These are phyloP conservation scores for Apocrypta bakeri DNA, from an alignment of 1,140 invertebrate species.

Conservation along the genomic window DNA sequence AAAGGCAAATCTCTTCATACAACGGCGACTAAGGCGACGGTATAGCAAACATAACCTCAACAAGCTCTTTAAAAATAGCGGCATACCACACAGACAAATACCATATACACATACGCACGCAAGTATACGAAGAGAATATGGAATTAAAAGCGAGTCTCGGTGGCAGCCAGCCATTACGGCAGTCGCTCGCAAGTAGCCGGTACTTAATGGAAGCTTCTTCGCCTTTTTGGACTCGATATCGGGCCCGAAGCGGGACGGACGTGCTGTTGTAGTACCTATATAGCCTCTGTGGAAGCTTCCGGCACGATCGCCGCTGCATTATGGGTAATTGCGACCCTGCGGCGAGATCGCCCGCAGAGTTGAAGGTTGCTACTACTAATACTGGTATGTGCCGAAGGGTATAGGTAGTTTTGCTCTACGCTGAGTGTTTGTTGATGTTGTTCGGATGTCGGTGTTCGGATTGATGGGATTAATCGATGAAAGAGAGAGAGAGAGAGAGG, in stretches of 20 bases:
- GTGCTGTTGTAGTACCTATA: background rate
- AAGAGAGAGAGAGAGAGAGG: no score
- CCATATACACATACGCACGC: no score
- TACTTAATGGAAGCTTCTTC: background rate
- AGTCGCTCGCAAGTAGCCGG: slow-evolving; percentile 5
- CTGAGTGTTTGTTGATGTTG: background rate
- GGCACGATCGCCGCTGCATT: slow-evolving; percentile 17
- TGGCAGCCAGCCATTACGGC: slow-evolving; percentile 31
- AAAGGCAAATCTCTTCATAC: slow-evolving; percentile 15
- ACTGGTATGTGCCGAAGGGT: no score
- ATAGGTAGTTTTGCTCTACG: background rate
- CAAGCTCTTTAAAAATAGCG: slow-evolving; percentile 36
- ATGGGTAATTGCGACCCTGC: slow-evolving; percentile 29
- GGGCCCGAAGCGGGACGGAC: background rate
- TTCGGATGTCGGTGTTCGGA: background rate
- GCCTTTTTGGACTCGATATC: slow-evolving; percentile 1
- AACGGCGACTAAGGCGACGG: background rate
- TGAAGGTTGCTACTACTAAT: background rate
- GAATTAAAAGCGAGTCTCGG: slow-evolving; percentile 29
- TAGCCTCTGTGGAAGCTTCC: slow-evolving; percentile 35
- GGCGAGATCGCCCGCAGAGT: slow-evolving; percentile 23
- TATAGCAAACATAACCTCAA: background rate
- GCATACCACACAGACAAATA: background rate
- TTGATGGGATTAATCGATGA: background rate
- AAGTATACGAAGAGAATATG: background rate